phyloP scores from a whole-genome alignment of 2,797 vertebrate species.

The Gallinago nigripennis region DNA sequence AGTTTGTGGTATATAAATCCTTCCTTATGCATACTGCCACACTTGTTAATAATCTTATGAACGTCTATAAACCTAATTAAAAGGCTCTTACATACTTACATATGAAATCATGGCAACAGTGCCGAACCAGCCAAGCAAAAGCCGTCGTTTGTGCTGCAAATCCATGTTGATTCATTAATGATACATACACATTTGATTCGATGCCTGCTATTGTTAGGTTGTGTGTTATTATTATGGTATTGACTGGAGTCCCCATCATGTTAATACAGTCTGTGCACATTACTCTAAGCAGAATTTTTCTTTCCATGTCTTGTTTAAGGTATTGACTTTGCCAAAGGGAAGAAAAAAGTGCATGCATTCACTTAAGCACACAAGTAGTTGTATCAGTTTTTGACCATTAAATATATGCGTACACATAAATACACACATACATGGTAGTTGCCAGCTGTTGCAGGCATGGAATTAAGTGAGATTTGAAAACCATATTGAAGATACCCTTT shows the following conservation, averaged over 20 bases:
- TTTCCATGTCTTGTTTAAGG: neutral
- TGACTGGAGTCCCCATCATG: neutral
- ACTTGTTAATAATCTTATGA: neutral
- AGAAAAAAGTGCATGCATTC: neutral
- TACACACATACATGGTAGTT: rapidly evolving
- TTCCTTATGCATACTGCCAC: neutral
- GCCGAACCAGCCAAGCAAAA: neutral
- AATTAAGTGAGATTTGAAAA: neutral
- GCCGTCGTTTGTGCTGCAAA: neutral
- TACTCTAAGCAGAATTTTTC: neutral
- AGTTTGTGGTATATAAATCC: neutral
- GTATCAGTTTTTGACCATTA: neutral
- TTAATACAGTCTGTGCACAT: neutral
- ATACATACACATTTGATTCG: neutral
- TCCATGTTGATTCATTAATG: neutral
- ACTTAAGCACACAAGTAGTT: neutral
- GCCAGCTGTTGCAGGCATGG: neutral
- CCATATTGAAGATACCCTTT: neutral
- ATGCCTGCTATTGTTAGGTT: neutral
- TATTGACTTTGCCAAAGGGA: slow-evolving; percentile 28
- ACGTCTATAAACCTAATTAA: neutral
- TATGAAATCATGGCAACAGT: neutral
- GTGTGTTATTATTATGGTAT: neutral
- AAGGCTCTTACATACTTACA: neutral
- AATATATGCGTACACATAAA: neutral